Percentiles rank a stretch among this genome's conserved stretches.
phyloP scores from a whole-genome alignment of 2,888 invertebrate genomes.

The Ptilodon capucinus region DNA sequence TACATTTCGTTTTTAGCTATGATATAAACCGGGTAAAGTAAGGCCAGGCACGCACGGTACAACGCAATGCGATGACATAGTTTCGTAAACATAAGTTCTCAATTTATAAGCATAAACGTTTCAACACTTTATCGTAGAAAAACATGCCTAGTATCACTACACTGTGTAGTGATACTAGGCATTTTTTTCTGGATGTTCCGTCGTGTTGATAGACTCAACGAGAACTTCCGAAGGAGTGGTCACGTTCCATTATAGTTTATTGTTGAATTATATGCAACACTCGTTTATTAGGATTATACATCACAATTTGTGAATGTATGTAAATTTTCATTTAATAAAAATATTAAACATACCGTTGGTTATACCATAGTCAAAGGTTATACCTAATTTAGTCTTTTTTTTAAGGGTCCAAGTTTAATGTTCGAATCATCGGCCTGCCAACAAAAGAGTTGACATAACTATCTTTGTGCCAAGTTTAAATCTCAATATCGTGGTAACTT shows the following conservation, averaged over 20 bases:
- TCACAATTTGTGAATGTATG: no score
- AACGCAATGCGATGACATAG: slow-evolving; percentile 13
- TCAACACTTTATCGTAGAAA: slow-evolving; percentile 17
- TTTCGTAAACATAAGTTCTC: slow-evolving; percentile 16
- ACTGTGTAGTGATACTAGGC: slow-evolving; percentile 10
- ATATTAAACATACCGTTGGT: no score
- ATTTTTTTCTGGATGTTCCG: slow-evolving; percentile 24
- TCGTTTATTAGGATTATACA: background rate
- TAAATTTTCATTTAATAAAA: no score
- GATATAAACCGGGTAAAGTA: slow-evolving; percentile 30
- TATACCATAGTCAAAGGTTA: no score
- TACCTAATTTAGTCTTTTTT: no score
- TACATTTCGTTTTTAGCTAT: slow-evolving; percentile 29
- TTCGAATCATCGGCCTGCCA: no score
- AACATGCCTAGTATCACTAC: no score
- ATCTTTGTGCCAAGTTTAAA: no score
- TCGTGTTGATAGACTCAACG: slow-evolving; percentile 21
- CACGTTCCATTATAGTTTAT: slow-evolving; percentile 15
- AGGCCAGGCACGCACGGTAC: slow-evolving; percentile 29
- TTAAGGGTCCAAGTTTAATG: no score
- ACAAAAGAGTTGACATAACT: no score
- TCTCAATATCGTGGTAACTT: no score
- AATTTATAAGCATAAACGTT: slow-evolving; percentile 15
- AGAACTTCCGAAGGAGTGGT: slow-evolving; percentile 13
- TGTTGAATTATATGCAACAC: background rate